These are phyloP conservation scores for Corydoras maculifer DNA, from an alignment of 2,113 vertebrate genomes.

Conservation along the genomic window DNA sequence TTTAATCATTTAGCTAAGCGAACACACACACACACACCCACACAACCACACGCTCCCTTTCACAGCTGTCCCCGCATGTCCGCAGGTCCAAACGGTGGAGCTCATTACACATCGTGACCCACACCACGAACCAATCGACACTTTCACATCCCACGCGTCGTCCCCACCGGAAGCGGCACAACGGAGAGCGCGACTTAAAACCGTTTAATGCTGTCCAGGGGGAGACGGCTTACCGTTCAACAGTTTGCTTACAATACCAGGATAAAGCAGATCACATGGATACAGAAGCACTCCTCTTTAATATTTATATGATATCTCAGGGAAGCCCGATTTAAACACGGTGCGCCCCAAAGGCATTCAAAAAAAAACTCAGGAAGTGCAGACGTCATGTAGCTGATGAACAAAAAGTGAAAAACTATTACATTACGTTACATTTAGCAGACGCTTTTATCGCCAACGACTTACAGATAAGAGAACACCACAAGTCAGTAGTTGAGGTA, in stretches of 20 bases:
- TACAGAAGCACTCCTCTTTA: background rate
- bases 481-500: no score
- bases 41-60: conserved; percentile 29
- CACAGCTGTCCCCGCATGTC: conserved; percentile 38
- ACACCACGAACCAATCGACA: conserved; percentile 23
- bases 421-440: no score
- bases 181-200: conserved; percentile 22
- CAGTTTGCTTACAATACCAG: background rate
- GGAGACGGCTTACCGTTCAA: conserved; percentile 8
- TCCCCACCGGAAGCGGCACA: conserved; percentile 27
- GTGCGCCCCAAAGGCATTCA: no score
- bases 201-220: conserved; percentile 11
- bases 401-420: no score
- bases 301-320: background rate
- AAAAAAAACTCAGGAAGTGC: no score
- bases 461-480: no score
- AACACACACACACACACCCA: conserved; percentile 24
- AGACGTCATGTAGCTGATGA: no score
- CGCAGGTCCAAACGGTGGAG: conserved; percentile 19
- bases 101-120: conserved; percentile 25
- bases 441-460: no score
- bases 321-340: no score
- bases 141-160: conserved; percentile 19
- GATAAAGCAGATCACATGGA: conserved; percentile 1
- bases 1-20: conserved; percentile 43